These are phyloP conservation scores for Hydropsyche betteni DNA, from an alignment of 2,888 invertebrate genomes.

Conservation along the genomic window DNA sequence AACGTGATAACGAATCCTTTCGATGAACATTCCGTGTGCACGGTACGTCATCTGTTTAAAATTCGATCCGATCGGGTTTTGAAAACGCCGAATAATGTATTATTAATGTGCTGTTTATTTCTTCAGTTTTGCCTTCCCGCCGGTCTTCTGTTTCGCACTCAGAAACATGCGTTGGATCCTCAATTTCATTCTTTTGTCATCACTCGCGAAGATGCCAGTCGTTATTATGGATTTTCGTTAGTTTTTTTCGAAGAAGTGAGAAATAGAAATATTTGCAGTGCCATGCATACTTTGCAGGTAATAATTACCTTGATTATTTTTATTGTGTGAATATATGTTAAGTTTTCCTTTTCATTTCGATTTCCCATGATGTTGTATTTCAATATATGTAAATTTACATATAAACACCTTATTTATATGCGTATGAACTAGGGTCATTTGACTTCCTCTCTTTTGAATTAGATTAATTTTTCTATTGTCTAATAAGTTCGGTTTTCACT, in stretches of 20 bases:
- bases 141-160: conserved; percentile 93
- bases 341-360: conserved; percentile 2
- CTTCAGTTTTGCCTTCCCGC: conserved; percentile 91
- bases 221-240: conserved; percentile 93
- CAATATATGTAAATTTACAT: no score
- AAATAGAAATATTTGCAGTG: conserved; percentile 90
- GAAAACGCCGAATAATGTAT: not conserved
- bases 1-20: conserved; percentile 88
- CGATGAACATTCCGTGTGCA: conserved; percentile 94
- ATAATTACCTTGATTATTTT: not conserved
- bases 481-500: not conserved
- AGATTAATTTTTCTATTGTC: conserved; percentile 35
- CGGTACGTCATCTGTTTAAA: conserved; percentile 71
- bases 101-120: conserved; percentile 49
- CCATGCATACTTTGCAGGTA: conserved; percentile 94
- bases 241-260: conserved; percentile 97
- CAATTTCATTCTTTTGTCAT: conserved; percentile 97
- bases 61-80: not conserved
- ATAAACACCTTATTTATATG: conserved; percentile 5
- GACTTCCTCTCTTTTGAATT: not conserved
- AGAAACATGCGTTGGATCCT: conserved; percentile 87
- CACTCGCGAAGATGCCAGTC: conserved; percentile 94
- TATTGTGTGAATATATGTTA: conserved; percentile 12
- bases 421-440: conserved; percentile 8
- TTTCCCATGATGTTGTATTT: not conserved